phyloP scores from a whole-genome alignment of 1,140 invertebrate genomes.

The Caenorhabditis briggsae region DNA sequence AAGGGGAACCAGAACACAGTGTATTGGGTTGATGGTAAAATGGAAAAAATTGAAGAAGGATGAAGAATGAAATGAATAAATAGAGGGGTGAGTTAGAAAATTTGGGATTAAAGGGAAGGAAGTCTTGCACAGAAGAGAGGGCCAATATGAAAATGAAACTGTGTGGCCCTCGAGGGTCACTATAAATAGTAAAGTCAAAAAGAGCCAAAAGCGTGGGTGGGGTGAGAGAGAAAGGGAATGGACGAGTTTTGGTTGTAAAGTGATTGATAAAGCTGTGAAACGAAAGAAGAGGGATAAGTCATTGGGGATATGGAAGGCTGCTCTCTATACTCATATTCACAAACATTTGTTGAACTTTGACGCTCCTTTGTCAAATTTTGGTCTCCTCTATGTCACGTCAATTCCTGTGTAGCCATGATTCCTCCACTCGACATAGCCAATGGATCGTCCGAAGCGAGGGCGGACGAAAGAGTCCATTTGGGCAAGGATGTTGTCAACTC shows the following conservation, averaged over 20 bases:
- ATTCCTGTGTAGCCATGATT: conserved; percentile 44
- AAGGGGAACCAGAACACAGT: not conserved
- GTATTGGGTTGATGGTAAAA: not conserved
- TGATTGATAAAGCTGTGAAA: conserved; percentile 55
- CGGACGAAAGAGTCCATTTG: conserved; percentile 64
- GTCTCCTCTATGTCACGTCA: conserved; percentile 39
- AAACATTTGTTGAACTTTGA: conserved; percentile 52
- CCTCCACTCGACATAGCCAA: conserved; percentile 32
- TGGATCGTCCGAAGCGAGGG: conserved; percentile 57
- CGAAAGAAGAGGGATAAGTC: conserved; percentile 51
- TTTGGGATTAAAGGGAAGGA: not conserved
- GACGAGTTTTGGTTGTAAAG: conserved; percentile 42
- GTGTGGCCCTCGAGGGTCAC: conserved; percentile 4
- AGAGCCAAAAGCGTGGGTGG: conserved; percentile 35
- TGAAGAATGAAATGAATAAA: conserved; percentile 10
- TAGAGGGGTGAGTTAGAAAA: not conserved
- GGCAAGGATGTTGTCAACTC: conserved; percentile 58
- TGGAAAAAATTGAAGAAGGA: not conserved
- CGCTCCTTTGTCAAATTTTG: conserved; percentile 28
- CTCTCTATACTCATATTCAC: conserved; percentile 26
- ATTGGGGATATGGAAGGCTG: conserved; percentile 43
- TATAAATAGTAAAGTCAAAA: conserved; percentile 54
- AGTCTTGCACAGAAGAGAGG: not conserved
- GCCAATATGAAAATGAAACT: not conserved
- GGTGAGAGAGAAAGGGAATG: conserved; percentile 31